Base-by-base conservation (phyloP, 2,797 vertebrate genomes). In the Epinephelus awoara region DNA sequence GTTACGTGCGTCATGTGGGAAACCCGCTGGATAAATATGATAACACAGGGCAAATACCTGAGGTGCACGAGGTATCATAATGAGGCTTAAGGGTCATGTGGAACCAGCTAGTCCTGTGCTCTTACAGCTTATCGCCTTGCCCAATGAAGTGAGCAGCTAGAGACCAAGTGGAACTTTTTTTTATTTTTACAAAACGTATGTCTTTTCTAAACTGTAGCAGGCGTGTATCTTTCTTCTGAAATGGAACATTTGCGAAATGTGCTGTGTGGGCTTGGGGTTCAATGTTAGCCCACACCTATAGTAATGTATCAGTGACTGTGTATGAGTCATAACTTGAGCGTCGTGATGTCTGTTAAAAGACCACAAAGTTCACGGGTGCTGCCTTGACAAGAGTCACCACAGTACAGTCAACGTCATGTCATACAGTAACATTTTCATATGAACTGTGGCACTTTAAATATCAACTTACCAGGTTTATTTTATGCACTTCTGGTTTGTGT, bases 361-460 rank as follows among this genome's bases (percentile, higher is more conserved):
- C 72, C 63, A 68, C 70, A 78, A 58, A 56, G 72, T 42, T 73
- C 61, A 77, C 17, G 59, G 49, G 57, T 59, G 57, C 27, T 1
- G 46, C 5, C 14, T 63, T 27, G 6, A 72, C 5, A 70, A 11
- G 9, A 23, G 27, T 50, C 2, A 57, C 23, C n/a, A 67, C 34
- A 29, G 9, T 47, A 62, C 29, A 54, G 15, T 19, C 34, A 34
- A 34, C 34, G 34, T 5, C 2, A 52, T 23, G 4, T 67, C 27
- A 34, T 57, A 52, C 47, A 6, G n/a, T 49, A 1, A 44, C 11
- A 23, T 51, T 18, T 18, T 25, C 11, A 6, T n/a, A 11, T 8
- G 13, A 54, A 50, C 67, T 80, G 71, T 50, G 52, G 74, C 80
- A 91, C 85, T 89, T 91, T 85, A 88, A 2, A 11, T 42, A 10